Conservation (phyloP, 1,140 invertebrate genomes). For the Pogonomyrmex californicus region DNA sequence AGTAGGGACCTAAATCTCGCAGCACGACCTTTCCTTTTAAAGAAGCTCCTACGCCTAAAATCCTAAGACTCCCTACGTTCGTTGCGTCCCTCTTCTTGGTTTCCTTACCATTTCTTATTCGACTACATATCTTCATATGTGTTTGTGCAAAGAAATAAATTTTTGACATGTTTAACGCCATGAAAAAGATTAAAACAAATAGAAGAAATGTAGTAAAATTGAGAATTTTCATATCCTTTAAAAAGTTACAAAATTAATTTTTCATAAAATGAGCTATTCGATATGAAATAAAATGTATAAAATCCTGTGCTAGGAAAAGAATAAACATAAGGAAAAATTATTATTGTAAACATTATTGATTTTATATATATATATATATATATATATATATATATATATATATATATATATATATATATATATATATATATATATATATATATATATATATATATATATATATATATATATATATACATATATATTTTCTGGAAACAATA, state of each 20-base stretch:
- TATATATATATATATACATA: too few relatives aligned
- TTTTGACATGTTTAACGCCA: not conserved
- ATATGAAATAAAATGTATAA: not conserved
- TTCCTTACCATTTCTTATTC: constrained; percentile 52
- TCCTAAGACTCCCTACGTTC: constrained; percentile 43
- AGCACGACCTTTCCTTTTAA: constrained; percentile 48
- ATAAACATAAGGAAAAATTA: not conserved
- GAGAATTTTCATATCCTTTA: not conserved
- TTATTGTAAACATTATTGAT: not conserved
- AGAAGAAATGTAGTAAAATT: constrained; percentile 17
- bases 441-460: too few relatives aligned
- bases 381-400: too few relatives aligned
- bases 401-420: too few relatives aligned
- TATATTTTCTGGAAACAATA: not conserved
- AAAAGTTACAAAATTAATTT: not conserved
- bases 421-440: too few relatives aligned
- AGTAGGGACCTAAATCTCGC: constrained; percentile 23
- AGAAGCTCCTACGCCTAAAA: constrained; percentile 13
- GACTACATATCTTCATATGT: constrained; percentile 40
- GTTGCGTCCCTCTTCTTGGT: constrained; percentile 62
- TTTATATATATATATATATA: too few relatives aligned
- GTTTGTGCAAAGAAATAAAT: constrained; percentile 37
- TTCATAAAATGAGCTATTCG: not conserved
- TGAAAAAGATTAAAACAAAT: not conserved
- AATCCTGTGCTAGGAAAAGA: not conserved